Base-by-base conservation (phyloP, 2,888 invertebrate genomes). In the Macropis europaea region DNA sequence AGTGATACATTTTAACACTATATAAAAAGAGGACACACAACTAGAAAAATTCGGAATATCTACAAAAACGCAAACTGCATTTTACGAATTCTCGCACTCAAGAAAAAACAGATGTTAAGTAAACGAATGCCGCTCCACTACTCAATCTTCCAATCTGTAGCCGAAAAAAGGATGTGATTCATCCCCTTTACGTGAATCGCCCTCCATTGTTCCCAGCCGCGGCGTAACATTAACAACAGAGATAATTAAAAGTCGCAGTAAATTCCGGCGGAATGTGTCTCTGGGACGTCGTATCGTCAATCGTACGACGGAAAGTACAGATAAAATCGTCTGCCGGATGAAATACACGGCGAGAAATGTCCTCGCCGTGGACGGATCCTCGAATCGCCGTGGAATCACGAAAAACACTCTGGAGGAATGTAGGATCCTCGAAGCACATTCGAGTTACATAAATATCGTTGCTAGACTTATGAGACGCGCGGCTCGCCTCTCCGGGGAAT, bases 361-460 rank as follows among this genome's bases (percentile, higher is more conserved):
- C 9, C 22, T 50, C 36, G 22, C 26, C 28, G 17, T 30, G 36
- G 7, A 11, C n/a, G 9, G 6, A 19, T 54, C 36, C 43, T 60
- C 30, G 9, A 38, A 32, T 56, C 43, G 28, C 26, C 11, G 3
- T 43, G 11, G 36, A 42, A 15, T 42, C 24, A 6, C 34, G 70
- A 38, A 59, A 60, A 68, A 53, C 59, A 57, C 2, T 42, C 30
- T 34, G n/a, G 24, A 53, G 28, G 15, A 60, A 60, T 42, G 40
- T 15, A 48, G 26, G 28, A 67, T 34, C 53, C 36, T 60, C 34
- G 59, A 67, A 53, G 17, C 28, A 42, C 40, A 28, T 34, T 13
- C 38, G 47, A 24, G 59, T 68, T 53, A 47, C 59, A 68, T 70
- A 68, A 70, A 70, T 68, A 60, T 54, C 53, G 3, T 15, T 26